A percentile compares a stretch with the other conserved stretches of the same genome.
These are phyloP conservation scores for Pyrocoelia pectoralis DNA, from an alignment of 2,888 invertebrate genomes.

Conservation along the genomic window DNA sequence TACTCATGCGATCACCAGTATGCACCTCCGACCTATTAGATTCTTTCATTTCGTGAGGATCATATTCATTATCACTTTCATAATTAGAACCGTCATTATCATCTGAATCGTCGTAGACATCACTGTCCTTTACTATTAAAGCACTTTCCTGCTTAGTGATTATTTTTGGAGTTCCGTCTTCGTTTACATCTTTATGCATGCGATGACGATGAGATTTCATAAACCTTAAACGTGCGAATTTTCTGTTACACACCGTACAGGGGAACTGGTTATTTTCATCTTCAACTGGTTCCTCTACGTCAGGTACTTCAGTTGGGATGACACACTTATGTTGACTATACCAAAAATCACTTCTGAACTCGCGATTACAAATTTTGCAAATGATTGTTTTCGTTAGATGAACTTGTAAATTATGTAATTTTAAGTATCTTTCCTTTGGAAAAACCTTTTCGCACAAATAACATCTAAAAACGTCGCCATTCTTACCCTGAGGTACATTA, in stretches of 20 bases:
- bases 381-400: slow-evolving; percentile 21
- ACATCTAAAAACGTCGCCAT: slow-evolving; percentile 22
- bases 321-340: slow-evolving; percentile 23
- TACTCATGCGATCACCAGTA: not conserved
- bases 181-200: slow-evolving; percentile 13
- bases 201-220: slow-evolving; percentile 28
- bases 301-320: slow-evolving; percentile 3
- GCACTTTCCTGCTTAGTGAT: not conserved
- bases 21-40: not conserved
- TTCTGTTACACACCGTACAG: slow-evolving; percentile 23
- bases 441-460: slow-evolving; percentile 30
- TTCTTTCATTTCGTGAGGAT: not conserved
- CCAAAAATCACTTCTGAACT: slow-evolving; percentile 31
- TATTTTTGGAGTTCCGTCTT: not conserved
- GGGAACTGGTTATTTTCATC: slow-evolving; percentile 5
- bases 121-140: not conserved
- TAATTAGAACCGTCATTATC: slow-evolving; percentile 12
- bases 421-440: slow-evolving; percentile 26
- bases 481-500: not conserved
- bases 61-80: slow-evolving; percentile 14
- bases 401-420: slow-evolving; percentile 29
- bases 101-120: slow-evolving; percentile 8
- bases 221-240: slow-evolving; percentile 19
- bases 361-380: slow-evolving; percentile 23
- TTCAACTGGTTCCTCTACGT: slow-evolving; percentile 9